These are phyloP conservation scores for Galeopsomyia nigrocyanea DNA, from an alignment of 2,888 invertebrate genomes.

Conservation along the genomic window DNA sequence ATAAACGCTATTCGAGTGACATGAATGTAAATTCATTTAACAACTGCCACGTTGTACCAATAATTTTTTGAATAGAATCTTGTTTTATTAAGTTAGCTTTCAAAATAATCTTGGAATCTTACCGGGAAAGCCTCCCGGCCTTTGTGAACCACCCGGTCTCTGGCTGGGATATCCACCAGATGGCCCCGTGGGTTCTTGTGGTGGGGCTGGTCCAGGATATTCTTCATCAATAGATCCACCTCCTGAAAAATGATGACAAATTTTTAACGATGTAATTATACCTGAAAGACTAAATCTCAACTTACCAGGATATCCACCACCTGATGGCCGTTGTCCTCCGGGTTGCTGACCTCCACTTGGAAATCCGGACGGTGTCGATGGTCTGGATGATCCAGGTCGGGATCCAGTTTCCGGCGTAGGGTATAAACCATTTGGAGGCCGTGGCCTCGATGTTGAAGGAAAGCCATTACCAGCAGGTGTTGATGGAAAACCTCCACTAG, in stretches of 20 bases:
- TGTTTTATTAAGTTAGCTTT: too few relatives aligned
- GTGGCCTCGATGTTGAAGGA: conserved; percentile 51
- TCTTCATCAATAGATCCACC: conserved; percentile 35
- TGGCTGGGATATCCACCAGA: conserved; percentile 46
- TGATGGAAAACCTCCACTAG: conserved; percentile 45
- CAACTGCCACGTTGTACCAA: too few relatives aligned
- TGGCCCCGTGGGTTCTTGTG: conserved; percentile 46
- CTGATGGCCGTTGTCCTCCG: conserved; percentile 55
- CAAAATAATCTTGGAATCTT: too few relatives aligned
- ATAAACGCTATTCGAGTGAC: too few relatives aligned
- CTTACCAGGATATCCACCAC: conserved; percentile 49
- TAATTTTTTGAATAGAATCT: too few relatives aligned
- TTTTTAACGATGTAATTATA: too few relatives aligned
- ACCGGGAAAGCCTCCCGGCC: too few relatives aligned
- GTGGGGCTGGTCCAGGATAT: conserved; percentile 46
- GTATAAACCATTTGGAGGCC: conserved; percentile 42
- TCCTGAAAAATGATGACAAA: not conserved
- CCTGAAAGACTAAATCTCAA: not conserved
- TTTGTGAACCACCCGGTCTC: not conserved
- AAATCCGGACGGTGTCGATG: conserved; percentile 49
- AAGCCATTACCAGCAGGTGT: conserved; percentile 40
- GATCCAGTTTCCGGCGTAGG: conserved; percentile 35
- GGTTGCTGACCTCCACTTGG: conserved; percentile 39
- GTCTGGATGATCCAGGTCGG: conserved; percentile 36
- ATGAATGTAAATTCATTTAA: too few relatives aligned